Evolutionary conservation across 2,113 vertebrate genomes (phyloP).

Genomic region (Cairina moschata): DNA sequence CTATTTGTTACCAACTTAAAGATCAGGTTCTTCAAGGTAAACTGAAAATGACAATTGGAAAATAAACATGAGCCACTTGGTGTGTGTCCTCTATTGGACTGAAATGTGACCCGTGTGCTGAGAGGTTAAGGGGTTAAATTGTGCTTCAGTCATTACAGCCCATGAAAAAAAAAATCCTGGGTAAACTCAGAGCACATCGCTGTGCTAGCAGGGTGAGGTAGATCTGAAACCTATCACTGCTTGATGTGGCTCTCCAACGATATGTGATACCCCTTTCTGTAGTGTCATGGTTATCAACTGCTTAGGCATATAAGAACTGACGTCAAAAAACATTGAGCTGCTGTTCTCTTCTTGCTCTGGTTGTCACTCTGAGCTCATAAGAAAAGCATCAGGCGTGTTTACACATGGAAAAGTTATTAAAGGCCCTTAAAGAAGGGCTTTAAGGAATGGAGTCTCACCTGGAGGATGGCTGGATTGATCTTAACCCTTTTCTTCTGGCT

Average conservation of each 20-base stretch:
- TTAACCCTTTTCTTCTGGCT: conserved; percentile 14
- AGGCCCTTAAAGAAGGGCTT: not conserved
- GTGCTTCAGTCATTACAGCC: not conserved
- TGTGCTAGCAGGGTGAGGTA: not conserved
- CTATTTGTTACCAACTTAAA: conserved; percentile 54
- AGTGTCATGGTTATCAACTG: conserved; percentile 35
- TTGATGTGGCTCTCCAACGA: not conserved
- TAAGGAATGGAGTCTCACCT: conserved; percentile 34
- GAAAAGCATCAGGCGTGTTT: conserved; percentile 43
- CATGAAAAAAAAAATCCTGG: not conserved
- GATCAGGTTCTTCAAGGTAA: conserved; percentile 68
- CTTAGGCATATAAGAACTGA: conserved; percentile 47
- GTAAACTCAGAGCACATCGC: not conserved
- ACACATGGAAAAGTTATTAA: conserved; percentile 63
- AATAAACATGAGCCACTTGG: conserved; percentile 47
- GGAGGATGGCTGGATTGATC: not conserved
- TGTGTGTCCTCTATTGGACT: conserved; percentile 32
- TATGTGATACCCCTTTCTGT: conserved; percentile 1
- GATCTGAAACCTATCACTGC: not conserved
- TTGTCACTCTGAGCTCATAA: conserved; percentile 55
- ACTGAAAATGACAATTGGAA: conserved; percentile 62
- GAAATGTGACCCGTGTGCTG: conserved; percentile 47
- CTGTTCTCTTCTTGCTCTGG: not conserved
- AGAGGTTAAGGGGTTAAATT: conserved; percentile 58
- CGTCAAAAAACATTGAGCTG: conserved; percentile 19